Evolutionary conservation across 64 coral and sea anemone genomes (phyloP), one percentile per base, ranked within the genome.

Genomic region (Hydrozoanthus tunicans): DNA sequence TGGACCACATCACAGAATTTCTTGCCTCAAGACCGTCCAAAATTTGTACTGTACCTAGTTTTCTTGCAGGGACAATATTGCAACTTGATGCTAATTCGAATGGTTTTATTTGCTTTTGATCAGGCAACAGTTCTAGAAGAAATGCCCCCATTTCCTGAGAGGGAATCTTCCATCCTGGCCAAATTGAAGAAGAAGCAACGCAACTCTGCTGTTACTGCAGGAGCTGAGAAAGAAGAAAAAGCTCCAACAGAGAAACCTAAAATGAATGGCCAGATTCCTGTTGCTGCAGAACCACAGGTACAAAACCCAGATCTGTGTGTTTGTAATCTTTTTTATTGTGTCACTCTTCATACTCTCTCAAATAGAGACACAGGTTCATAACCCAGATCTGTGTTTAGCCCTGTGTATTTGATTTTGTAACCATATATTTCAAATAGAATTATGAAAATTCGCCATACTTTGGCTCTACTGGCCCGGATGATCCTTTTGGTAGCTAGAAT

Each of bases 101-200:
- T 20, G 12, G 64, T 67, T 73, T 73, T 73, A 10, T 7, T 25
- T 25, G 32, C 72, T 93, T 69, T 25, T 73, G 9, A 7, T 58
- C 53, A 99, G 97, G 97, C 97, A 10, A 99, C 97, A 85, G 97
- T 99, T n/a, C 76, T 99, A 6, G 97, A 99, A 67, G 97, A 99
- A 92, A 99, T 99, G 97, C 97, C 97, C 27, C 97, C 97, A 10
- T 99, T 98, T 74, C 97, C 97, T n/a, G 97, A 99, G 82, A 77
- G 97, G 13, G 97, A 99, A 53, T 95, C 94, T 11, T 99, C 97
- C 12, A 95, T 99, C 69, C 70, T 99, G 53, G 97, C 97, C 6
- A 99, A 99, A 43, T 77, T 99, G 6, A 99, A 98, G 74, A 96
- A 99, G 75, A 99, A 99, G 64, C 92, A 99, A 68, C 82, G 90